phyloP scores from a whole-genome alignment of 2,797 vertebrate genomes.

The Chanos chanos region DNA sequence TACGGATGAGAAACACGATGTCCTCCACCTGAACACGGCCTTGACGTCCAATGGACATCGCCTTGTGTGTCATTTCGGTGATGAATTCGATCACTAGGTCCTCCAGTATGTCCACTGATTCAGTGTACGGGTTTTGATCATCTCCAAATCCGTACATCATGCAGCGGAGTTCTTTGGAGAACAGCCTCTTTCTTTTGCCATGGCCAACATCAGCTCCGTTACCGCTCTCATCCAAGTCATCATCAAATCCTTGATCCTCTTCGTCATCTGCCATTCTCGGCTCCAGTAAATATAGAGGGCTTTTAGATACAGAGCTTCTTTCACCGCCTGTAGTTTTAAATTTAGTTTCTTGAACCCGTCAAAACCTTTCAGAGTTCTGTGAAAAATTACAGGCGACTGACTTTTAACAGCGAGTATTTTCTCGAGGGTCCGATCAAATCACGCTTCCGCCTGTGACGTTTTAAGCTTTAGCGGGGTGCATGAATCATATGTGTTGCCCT shows the following conservation, averaged over 20 bases:
- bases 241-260: slow-evolving; percentile 82
- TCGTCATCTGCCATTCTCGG: slow-evolving; percentile 74
- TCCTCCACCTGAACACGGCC: slow-evolving; percentile 97
- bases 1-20: slow-evolving; percentile 95
- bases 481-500: not conserved
- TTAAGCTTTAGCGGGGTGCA: too few species aligned
- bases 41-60: slow-evolving; percentile 96
- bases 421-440: too few species aligned
- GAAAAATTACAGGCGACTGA: too few species aligned
- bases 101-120: slow-evolving; percentile 95
- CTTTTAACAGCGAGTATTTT: too few species aligned
- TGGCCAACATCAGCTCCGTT: slow-evolving; percentile 82
- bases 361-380: too few species aligned
- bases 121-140: slow-evolving; percentile 97
- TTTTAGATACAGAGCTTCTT: too few species aligned
- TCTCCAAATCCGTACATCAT: slow-evolving; percentile 99
- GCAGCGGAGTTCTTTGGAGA: slow-evolving; percentile 95
- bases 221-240: slow-evolving; percentile 84
- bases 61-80: slow-evolving; percentile 98
- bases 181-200: slow-evolving; percentile 89
- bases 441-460: too few species aligned
- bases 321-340: too few species aligned
- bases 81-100: slow-evolving; percentile 97
- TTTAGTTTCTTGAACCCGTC: too few species aligned
- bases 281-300: too few species aligned